Conservation (phyloP, 2,797 vertebrate species). For the Lycodopsis pacificus region DNA sequence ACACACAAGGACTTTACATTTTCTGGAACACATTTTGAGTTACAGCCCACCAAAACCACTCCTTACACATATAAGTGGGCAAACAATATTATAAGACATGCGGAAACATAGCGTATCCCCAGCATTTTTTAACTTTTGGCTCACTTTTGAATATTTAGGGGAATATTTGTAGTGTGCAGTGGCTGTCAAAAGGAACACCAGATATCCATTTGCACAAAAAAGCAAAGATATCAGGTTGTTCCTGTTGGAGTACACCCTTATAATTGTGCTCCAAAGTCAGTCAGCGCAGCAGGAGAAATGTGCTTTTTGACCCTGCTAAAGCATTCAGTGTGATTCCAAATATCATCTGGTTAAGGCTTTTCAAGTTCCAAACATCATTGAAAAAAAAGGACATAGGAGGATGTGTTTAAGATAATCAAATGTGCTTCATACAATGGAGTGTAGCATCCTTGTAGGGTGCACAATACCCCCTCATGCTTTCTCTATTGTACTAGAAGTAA, state of each 20-base stretch:
- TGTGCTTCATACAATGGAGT: conserved; percentile 28
- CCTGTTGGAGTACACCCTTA: background rate
- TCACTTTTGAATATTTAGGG: background rate
- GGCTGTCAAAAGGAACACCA: conserved; percentile 1
- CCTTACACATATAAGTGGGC: background rate
- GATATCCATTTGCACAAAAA: conserved; percentile 10
- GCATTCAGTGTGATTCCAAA: conserved; percentile 29
- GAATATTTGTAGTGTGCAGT: background rate
- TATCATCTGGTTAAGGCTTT: conserved; percentile 33
- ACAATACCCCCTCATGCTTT: conserved; percentile 10
- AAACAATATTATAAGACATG: background rate
- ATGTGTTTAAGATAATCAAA: conserved; percentile 48
- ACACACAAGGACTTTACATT: background rate
- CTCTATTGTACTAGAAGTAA: conserved; percentile 33
- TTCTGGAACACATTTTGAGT: background rate
- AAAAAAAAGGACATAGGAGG: conserved; percentile 19
- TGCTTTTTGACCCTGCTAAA: conserved; percentile 35
- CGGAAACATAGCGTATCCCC: background rate
- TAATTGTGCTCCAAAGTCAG: conserved; percentile 26
- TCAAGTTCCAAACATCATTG: conserved; percentile 26
- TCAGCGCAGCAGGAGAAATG: conserved; percentile 7
- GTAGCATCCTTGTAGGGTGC: conserved; percentile 6
- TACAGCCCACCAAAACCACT: background rate
- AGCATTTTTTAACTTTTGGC: background rate
- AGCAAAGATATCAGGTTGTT: background rate